These are phyloP conservation scores for Pachyuromys duprasi DNA, from an alignment of 2,797 vertebrate species.

Conservation along the genomic window DNA sequence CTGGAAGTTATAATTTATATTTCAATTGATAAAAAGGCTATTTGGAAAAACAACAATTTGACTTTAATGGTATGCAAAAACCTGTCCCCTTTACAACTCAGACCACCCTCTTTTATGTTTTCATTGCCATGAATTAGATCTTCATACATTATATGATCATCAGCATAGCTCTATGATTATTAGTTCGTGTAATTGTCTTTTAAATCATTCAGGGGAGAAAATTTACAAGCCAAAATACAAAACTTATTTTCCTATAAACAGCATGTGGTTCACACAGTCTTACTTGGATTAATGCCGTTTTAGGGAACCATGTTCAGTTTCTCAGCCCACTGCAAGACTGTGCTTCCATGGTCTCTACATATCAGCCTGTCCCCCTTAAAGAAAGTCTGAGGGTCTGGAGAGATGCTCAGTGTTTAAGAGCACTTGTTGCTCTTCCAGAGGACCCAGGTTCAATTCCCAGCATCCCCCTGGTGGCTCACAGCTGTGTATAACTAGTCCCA, in stretches of 20 bases:
- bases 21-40: background rate
- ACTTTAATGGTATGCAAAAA: background rate
- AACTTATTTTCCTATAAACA: background rate
- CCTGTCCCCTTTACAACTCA: background rate
- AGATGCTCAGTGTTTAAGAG: background rate
- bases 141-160: slow-evolving; percentile 12
- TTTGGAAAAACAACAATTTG: background rate
- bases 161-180: slow-evolving; percentile 18
- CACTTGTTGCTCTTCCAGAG: background rate
- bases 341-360: background rate
- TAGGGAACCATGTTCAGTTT: background rate
- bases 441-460: background rate
- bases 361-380: background rate
- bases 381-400: background rate
- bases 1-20: slow-evolving; percentile 7
- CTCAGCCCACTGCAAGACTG: background rate
- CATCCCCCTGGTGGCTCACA: background rate
- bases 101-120: background rate
- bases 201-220: background rate
- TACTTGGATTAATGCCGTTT: background rate
- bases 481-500: background rate
- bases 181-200: slow-evolving; percentile 27
- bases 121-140: background rate
- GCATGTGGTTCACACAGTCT: background rate
- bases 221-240: background rate